Evolutionary conservation across 2,888 invertebrate species (phyloP).

Genomic region (Scelioninae gen. 2): DNA sequence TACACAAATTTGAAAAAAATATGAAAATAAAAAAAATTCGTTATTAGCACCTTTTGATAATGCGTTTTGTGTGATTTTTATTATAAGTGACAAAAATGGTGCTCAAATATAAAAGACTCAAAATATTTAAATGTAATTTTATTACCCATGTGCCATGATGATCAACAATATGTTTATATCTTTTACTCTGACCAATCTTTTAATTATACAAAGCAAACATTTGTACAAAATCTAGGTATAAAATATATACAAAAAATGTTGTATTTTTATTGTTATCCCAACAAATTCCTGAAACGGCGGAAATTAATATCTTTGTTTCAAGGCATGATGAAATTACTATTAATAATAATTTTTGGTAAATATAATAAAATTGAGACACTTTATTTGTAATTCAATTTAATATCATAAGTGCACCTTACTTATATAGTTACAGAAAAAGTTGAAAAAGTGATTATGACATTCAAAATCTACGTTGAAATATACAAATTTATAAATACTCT

Average conservation of each 20-base stretch:
- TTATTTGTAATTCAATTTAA: constrained; percentile 50
- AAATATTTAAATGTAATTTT: constrained; percentile 25
- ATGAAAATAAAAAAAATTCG: constrained; percentile 1
- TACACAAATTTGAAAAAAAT: background rate
- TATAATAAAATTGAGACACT: constrained; percentile 22
- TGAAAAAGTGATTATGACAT: constrained; percentile 55
- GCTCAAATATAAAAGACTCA: constrained; percentile 10
- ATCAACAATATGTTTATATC: constrained; percentile 40
- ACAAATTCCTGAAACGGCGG: too few species aligned
- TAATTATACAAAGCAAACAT: constrained; percentile 50
- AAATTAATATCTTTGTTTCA: background rate
- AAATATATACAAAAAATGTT: constrained; percentile 36
- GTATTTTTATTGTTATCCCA: constrained; percentile 26
- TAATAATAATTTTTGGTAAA: constrained; percentile 10
- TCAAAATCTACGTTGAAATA: constrained; percentile 53
- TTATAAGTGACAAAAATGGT: constrained; percentile 16
- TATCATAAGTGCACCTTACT: constrained; percentile 55
- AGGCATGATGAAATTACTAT: background rate
- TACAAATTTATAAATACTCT: constrained; percentile 57
- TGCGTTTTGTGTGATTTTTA: background rate
- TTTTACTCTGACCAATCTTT: constrained; percentile 44
- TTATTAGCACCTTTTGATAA: constrained; percentile 7
- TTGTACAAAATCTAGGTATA: constrained; percentile 55
- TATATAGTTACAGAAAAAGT: constrained; percentile 54
- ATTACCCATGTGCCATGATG: constrained; percentile 47